Evolutionary conservation across 2,888 invertebrate genomes (phyloP).

Genomic region (Cheilosia vulpina): DNA sequence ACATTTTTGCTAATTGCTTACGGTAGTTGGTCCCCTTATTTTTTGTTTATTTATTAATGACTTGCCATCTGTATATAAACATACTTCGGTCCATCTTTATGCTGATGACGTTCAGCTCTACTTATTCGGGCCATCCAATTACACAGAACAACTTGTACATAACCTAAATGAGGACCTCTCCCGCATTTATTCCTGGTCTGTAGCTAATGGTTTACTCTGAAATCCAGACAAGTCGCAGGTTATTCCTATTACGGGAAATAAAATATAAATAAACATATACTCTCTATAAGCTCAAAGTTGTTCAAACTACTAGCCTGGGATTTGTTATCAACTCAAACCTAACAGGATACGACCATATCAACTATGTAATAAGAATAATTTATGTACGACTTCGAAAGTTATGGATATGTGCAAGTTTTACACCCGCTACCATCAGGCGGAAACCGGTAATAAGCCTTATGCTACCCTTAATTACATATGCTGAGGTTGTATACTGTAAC

Average conservation of each 20-base stretch:
- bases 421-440: no score
- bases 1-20: no score
- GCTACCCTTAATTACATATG: no score
- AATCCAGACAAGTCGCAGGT: neutral
- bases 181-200: neutral
- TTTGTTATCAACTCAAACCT: neutral
- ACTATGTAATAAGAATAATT: neutral
- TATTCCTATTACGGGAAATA: neutral
- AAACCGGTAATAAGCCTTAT: no score
- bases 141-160: neutral
- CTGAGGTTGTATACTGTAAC: no score
- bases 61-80: no score
- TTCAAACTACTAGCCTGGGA: neutral
- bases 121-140: no score
- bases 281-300: neutral
- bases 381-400: neutral
- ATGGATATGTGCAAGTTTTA: neutral
- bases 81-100: no score
- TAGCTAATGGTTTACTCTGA: neutral
- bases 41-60: no score
- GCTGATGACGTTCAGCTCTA: no score
- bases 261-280: neutral
- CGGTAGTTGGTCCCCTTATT: no score
- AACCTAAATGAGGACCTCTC: neutral
- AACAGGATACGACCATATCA: neutral